Percentiles rank a stretch among this genome's conserved stretches.
phyloP scores from a whole-genome alignment of 2,797 vertebrate genomes.

The Cercopithecus diana region DNA sequence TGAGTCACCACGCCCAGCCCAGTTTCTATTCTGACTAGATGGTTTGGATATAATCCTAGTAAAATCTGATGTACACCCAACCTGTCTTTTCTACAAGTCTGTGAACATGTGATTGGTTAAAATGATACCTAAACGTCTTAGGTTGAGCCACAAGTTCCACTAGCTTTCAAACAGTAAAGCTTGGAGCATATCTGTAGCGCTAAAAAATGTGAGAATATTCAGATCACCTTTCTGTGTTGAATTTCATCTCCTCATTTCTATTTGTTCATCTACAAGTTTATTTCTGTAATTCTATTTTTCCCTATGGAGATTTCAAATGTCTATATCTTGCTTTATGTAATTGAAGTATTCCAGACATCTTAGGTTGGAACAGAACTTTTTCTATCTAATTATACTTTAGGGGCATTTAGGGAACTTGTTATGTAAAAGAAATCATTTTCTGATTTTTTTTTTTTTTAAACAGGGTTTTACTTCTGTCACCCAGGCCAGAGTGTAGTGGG shows the following conservation, averaged over 20 bases:
- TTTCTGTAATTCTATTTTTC: neutral
- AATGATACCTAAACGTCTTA: neutral
- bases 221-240: neutral
- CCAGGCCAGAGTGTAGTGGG: neutral
- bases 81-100: neutral
- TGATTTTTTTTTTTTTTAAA: neutral
- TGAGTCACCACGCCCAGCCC: neutral
- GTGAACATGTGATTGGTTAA: neutral
- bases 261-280: neutral
- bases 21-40: neutral
- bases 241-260: neutral
- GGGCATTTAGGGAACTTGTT: neutral
- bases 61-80: neutral
- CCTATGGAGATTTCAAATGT: neutral
- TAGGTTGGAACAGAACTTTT: neutral
- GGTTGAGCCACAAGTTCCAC: neutral
- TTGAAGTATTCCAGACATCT: neutral
- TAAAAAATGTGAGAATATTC: neutral
- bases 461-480: neutral
- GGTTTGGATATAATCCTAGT: neutral
- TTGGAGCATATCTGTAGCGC: neutral
- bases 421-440: neutral
- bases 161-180: neutral
- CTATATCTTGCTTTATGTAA: neutral
- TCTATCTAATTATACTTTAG: neutral